These are phyloP conservation scores for Drosophila kanekoi DNA, from an alignment of 2,888 invertebrate genomes.

Conservation along the genomic window DNA sequence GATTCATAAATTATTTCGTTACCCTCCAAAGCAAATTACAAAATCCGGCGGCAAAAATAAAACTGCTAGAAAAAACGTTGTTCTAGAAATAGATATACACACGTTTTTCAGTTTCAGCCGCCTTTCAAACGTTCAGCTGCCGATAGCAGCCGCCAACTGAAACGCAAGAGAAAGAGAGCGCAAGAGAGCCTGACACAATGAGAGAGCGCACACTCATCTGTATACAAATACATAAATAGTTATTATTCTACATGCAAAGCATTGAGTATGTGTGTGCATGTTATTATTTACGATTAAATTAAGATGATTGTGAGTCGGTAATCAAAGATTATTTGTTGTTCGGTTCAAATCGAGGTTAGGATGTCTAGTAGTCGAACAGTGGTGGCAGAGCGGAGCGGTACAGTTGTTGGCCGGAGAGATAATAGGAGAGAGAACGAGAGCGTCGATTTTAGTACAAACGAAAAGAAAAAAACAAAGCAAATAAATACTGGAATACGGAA, in stretches of 20 bases:
- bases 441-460: constrained; percentile 1
- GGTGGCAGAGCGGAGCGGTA: constrained; percentile 32
- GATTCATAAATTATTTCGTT: constrained; percentile 55
- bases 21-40: constrained; percentile 43
- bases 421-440: constrained; percentile 5
- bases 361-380: constrained; percentile 30
- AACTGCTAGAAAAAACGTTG: constrained; percentile 35
- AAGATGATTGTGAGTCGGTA: constrained; percentile 73
- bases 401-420: constrained; percentile 53
- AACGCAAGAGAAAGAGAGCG: constrained; percentile 19
- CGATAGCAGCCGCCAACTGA: constrained; percentile 29
- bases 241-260: constrained; percentile 16
- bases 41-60: constrained; percentile 47
- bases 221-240: constrained; percentile 26
- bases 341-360: constrained; percentile 77
- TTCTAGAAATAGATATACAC: constrained; percentile 80
- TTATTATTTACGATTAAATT: constrained; percentile 77
- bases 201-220: constrained; percentile 32
- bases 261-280: constrained; percentile 17
- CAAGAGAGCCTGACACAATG: constrained; percentile 14
- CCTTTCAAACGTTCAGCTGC: constrained; percentile 40
- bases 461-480: constrained; percentile 17
- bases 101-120: constrained; percentile 65
- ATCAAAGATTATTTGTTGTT: constrained; percentile 78
- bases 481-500: constrained; percentile 50